Conservation (phyloP, 1,140 invertebrate species). For the Bombus impatiens region DNA sequence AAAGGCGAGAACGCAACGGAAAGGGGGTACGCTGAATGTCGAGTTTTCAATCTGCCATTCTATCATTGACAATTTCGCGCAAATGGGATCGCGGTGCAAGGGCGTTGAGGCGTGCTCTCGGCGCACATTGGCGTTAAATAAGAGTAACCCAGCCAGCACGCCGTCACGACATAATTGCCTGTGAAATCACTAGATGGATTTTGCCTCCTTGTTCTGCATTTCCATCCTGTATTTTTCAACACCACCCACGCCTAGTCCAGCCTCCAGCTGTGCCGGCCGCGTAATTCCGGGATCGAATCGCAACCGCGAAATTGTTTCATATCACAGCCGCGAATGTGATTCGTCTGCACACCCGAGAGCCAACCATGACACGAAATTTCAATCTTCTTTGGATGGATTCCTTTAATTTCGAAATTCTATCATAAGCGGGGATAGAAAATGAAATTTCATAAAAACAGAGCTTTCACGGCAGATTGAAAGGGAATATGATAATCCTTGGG, state of each 20-base stretch:
- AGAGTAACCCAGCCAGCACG: conserved; percentile 77
- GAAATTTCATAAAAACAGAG: not conserved
- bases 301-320: conserved; percentile 37
- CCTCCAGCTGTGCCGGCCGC: not conserved
- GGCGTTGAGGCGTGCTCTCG: conserved; percentile 73
- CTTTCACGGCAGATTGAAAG: not conserved
- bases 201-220: conserved; percentile 76
- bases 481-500: not conserved
- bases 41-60: conserved; percentile 80
- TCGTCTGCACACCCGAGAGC: not conserved
- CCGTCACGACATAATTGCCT: conserved; percentile 77
- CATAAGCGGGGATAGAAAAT: not conserved
- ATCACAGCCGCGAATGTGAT: conserved; percentile 24
- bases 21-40: conserved; percentile 65
- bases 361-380: not conserved
- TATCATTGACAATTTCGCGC: conserved; percentile 80
- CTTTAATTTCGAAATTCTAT: conserved; percentile 10
- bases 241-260: not conserved
- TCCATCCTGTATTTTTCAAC: conserved; percentile 42
- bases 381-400: conserved; percentile 14
- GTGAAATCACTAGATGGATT: conserved; percentile 80
- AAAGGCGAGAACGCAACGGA: conserved; percentile 31
- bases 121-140: conserved; percentile 83
- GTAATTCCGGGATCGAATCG: conserved; percentile 43
- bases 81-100: conserved; percentile 76